These are phyloP conservation scores for Caenorhabditis becei DNA, from an alignment of 2,888 invertebrate genomes.

Conservation along the genomic window DNA sequence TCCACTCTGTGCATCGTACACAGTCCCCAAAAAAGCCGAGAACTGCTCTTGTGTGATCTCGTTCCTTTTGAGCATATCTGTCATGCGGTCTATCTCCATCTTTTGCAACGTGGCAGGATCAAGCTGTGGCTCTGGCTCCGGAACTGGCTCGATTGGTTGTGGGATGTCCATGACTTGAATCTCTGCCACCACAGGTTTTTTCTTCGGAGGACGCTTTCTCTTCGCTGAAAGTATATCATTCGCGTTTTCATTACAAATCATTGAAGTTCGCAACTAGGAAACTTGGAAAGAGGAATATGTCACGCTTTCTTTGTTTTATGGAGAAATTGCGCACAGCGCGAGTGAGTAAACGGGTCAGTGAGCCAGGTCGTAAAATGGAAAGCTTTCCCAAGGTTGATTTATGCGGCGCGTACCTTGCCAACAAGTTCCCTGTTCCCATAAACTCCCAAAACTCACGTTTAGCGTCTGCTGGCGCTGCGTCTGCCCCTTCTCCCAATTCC, in stretches of 20 bases:
- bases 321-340: conserved; percentile 37
- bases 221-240: conserved; percentile 21
- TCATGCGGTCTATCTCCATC: too few relatives aligned
- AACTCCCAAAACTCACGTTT: conserved; percentile 11
- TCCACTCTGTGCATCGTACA: too few relatives aligned
- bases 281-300: conserved; percentile 21
- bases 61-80: too few relatives aligned
- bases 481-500: background rate
- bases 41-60: too few relatives aligned
- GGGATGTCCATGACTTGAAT: background rate
- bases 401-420: too few relatives aligned
- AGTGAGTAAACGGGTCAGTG: conserved; percentile 24
- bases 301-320: conserved; percentile 26
- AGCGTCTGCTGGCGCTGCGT: background rate
- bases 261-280: too few relatives aligned
- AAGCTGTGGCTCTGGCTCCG: too few relatives aligned
- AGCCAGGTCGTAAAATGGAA: conserved; percentile 24
- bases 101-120: too few relatives aligned
- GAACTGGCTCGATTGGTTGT: too few relatives aligned
- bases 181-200: background rate
- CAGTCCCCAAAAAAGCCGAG: too few relatives aligned
- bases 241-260: too few relatives aligned
- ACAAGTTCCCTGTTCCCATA: too few relatives aligned
- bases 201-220: conserved; percentile 21
- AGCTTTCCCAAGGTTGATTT: conserved; percentile 12